A percentile compares a stretch with the other conserved stretches of the same genome.
Conservation (phyloP, 2,888 invertebrate species). For the Melinaea marsaeus region DNA sequence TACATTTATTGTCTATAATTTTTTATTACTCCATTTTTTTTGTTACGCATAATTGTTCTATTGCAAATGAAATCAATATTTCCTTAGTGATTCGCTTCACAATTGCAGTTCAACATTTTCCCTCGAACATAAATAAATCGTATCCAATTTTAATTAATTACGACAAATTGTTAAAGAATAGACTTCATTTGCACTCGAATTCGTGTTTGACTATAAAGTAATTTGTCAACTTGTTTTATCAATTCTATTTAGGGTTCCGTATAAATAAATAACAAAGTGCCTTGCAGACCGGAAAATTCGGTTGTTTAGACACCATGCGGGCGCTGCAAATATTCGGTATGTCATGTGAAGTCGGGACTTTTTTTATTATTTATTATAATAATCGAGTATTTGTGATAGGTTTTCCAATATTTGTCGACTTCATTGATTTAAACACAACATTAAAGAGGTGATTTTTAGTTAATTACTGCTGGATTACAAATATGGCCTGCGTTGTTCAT, state of each 20-base stretch:
- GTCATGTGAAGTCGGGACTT: too few relatives aligned
- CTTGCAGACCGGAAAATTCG: constrained; percentile 69
- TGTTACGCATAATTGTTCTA: constrained; percentile 25
- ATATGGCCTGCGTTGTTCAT: too few relatives aligned
- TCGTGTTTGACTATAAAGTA: constrained; percentile 31
- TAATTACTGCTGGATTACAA: too few relatives aligned
- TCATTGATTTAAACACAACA: too few relatives aligned
- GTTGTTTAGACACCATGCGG: constrained; percentile 68
- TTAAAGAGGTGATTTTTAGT: too few relatives aligned
- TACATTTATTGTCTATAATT: not conserved
- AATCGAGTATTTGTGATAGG: too few relatives aligned
- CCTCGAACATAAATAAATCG: constrained; percentile 39
- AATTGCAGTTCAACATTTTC: constrained; percentile 22
- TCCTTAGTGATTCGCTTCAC: constrained; percentile 15
- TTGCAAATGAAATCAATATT: constrained; percentile 21
- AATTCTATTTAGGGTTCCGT: constrained; percentile 24
- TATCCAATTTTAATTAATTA: constrained; percentile 51
- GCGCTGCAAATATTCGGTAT: constrained; percentile 47
- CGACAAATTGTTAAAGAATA: constrained; percentile 50
- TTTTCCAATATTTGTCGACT: too few relatives aligned
- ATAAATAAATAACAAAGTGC: constrained; percentile 66
- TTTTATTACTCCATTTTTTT: constrained; percentile 20
- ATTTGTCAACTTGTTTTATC: constrained; percentile 31
- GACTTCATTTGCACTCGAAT: constrained; percentile 47
- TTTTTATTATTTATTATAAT: too few relatives aligned